A percentile compares a stretch with the other conserved stretches of the same genome.
Evolutionary conservation across 2,113 vertebrate species (phyloP).

Genomic region (Erinaceus europaeus): DNA sequence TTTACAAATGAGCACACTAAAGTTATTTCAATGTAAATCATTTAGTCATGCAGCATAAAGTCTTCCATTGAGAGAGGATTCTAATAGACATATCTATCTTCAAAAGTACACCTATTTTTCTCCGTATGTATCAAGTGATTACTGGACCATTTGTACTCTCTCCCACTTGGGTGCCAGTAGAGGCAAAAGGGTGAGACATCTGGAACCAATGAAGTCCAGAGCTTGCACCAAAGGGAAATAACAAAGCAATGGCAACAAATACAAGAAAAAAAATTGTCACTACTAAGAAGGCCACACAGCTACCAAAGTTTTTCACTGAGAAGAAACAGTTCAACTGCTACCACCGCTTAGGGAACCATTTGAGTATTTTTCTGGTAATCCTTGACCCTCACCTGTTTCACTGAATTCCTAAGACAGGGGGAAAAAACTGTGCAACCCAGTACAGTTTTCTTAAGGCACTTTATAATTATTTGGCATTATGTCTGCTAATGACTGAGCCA

Average conservation of each 20-base stretch:
- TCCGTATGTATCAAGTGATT: conserved; percentile 34
- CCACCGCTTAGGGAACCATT: conserved; percentile 46
- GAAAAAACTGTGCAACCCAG: not conserved
- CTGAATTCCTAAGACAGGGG: conserved; percentile 14
- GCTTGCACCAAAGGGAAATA: conserved; percentile 66
- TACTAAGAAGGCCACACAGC: conserved; percentile 49
- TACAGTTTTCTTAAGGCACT: conserved; percentile 40
- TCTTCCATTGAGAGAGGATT: not conserved
- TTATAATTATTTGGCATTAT: conserved; percentile 51
- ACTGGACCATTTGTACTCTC: conserved; percentile 51
- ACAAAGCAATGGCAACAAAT: conserved; percentile 54
- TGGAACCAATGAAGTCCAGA: conserved; percentile 62
- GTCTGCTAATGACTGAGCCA: conserved; percentile 45
- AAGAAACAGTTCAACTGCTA: conserved; percentile 40
- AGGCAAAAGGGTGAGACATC: conserved; percentile 60
- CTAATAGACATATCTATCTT: conserved; percentile 12
- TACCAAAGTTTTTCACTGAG: conserved; percentile 47
- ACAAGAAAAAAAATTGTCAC: not conserved
- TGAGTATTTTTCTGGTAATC: conserved; percentile 56
- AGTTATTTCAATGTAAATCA: not conserved
- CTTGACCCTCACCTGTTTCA: conserved; percentile 48
- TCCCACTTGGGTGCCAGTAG: conserved; percentile 63
- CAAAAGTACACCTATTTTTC: conserved; percentile 34
- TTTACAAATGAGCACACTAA: conserved; percentile 37
- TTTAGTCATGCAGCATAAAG: not conserved